These are phyloP conservation scores for Yoshiicerus persimilis DNA, from an alignment of 1,140 invertebrate genomes.

Conservation along the genomic window DNA sequence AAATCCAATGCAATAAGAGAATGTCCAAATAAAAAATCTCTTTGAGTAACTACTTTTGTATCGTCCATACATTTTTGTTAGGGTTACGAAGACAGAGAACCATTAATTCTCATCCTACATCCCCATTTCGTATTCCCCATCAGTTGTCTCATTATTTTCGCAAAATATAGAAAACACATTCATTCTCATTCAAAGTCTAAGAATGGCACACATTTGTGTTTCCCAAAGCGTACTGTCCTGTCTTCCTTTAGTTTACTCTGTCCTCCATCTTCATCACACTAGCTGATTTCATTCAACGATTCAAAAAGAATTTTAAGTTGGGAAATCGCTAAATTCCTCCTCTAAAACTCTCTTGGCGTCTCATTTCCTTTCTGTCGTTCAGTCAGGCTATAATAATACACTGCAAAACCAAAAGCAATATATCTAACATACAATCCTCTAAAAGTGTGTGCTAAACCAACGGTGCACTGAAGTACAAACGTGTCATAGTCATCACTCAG, in stretches of 20 bases:
- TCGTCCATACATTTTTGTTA: not conserved
- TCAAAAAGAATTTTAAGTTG: not conserved
- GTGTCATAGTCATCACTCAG: not conserved
- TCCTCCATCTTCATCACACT: conserved; percentile 3
- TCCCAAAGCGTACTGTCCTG: not conserved
- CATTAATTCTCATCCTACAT: conserved; percentile 6
- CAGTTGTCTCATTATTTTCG: not conserved
- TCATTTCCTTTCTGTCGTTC: not conserved
- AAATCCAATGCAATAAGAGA: not conserved
- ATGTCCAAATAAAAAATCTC: not conserved
- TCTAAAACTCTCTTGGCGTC: not conserved
- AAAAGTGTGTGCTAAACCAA: not conserved
- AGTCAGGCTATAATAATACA: too few relatives aligned
- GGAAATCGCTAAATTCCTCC: not conserved
- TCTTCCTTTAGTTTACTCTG: not conserved
- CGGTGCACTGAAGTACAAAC: not conserved
- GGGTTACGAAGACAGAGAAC: not conserved
- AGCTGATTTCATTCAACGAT: not conserved
- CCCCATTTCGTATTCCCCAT: not conserved
- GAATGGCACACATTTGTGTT: not conserved
- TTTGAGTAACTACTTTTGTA: not conserved
- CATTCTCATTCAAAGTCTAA: not conserved
- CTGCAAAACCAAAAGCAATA: not conserved
- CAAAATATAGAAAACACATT: not conserved
- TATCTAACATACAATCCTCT: not conserved